Percentiles rank a stretch among this genome's conserved stretches.
Conservation (phyloP, 2,888 invertebrate genomes). For the Caenorhabditis uteleia region DNA sequence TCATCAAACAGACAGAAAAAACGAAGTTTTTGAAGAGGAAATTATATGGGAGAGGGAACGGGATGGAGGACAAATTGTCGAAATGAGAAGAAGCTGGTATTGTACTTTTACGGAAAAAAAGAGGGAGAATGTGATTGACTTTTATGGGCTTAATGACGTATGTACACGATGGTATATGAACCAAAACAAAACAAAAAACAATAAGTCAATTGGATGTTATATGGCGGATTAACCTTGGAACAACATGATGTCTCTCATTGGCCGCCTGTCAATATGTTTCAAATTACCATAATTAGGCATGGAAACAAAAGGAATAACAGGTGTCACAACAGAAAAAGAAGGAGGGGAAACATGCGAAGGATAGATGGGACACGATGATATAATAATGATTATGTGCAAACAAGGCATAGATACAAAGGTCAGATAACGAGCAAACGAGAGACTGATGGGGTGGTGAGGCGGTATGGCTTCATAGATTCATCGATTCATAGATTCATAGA, state of each 20-base stretch:
- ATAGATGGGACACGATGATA: constrained; percentile 14
- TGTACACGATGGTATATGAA: too few relatives aligned
- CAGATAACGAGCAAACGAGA: constrained; percentile 13
- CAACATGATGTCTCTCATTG: too few relatives aligned
- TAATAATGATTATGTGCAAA: constrained; percentile 27
- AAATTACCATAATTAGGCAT: too few relatives aligned
- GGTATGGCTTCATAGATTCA: too few relatives aligned
- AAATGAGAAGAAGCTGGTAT: not conserved
- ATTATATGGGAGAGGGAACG: constrained; percentile 9
- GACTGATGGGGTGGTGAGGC: not conserved
- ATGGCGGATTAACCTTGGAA: too few relatives aligned
- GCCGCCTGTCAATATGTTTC: too few relatives aligned
- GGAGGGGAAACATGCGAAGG: not conserved
- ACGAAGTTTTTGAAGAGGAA: constrained; percentile 3
- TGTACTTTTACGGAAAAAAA: not conserved
- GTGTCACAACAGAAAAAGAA: constrained; percentile 10
- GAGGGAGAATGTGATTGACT: too few relatives aligned
- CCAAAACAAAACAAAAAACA: not conserved
- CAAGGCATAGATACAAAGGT: constrained; percentile 24
- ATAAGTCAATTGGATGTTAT: too few relatives aligned
- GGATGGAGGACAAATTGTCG: constrained; percentile 1
- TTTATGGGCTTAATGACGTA: too few relatives aligned
- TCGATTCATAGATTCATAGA: too few relatives aligned
- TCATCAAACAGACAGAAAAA: not conserved
- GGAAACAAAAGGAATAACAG: too few relatives aligned